Evolutionary conservation across 2,888 invertebrate genomes (phyloP), one percentile per base, ranked within the genome.

Genomic region (Sthenelais limicola): DNA sequence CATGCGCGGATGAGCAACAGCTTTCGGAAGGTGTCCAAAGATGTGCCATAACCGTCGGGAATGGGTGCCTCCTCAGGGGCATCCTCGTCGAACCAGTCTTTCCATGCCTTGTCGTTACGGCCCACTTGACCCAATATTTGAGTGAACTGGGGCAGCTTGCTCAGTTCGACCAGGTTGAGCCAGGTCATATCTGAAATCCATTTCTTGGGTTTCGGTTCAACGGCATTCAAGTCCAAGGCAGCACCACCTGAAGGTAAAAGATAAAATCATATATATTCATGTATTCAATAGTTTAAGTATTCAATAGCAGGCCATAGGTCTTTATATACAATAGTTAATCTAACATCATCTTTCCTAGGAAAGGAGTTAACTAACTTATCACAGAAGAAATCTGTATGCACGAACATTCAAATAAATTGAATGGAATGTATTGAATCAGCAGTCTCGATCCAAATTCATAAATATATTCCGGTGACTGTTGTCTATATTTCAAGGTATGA

Each of bases 151-250:
- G 85, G 83, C 43, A 88, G 80, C 72, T 86, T 85, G 75, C 85
- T 84, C 30, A 88, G 81, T 77, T 88, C 86, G 28, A 88, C 87
- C 74, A 88, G 79, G 80, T 88, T 88, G 24, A 88, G 80, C 88
- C 88, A 88, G 2, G 87, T 88, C 85, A 88, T 85, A 76, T 88
- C 88, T 24, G 83, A 83, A 68, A 88, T 88, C 88, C 88, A 88
- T 74, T 88, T 88, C 80, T 86, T 88, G 3, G 88, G 87, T 76
- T 88, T 88, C 12, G 88, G 86, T 72, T 88, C 87, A 12, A 88
- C 88, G 54, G 87, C 85, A 77, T 88, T 88, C 75, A 88, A 77
- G 74, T 88, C 88, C 26, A 88, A 77, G 0, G 88, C 88, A 75
- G 88, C 88, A 69, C 88, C 88, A 81, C 88, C 88, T 87, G 71